These are phyloP conservation scores for Sarcophaga bullata DNA, from an alignment of 1,140 invertebrate species.

Conservation along the genomic window DNA sequence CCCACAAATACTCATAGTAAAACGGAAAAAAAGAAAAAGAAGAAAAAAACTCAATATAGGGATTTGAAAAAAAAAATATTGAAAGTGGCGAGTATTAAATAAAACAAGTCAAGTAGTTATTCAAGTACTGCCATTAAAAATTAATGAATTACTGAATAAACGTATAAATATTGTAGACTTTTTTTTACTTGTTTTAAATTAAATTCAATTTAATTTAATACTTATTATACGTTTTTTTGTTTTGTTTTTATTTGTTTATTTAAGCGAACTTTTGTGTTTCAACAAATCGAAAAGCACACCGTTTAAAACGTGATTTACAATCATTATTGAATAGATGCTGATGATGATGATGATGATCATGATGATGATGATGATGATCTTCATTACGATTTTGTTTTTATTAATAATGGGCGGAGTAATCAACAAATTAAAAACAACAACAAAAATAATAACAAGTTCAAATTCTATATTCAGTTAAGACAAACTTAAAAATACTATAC, in stretches of 20 bases:
- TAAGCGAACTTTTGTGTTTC: neutral
- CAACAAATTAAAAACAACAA: neutral
- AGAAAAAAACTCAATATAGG: neutral
- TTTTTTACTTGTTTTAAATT: no score
- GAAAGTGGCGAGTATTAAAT: neutral
- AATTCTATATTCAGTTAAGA: neutral
- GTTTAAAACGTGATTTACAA: conserved; percentile 15
- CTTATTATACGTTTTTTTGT: neutral
- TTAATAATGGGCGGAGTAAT: neutral
- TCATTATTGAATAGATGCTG: neutral
- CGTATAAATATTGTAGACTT: no score
- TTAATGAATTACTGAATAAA: neutral
- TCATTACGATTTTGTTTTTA: neutral
- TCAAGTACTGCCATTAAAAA: neutral
- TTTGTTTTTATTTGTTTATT: no score
- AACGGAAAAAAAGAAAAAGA: neutral
- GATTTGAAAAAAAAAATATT: neutral
- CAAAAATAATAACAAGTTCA: neutral
- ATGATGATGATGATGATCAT: neutral
- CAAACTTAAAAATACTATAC: no score
- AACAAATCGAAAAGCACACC: neutral
- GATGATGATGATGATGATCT: neutral
- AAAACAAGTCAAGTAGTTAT: neutral
- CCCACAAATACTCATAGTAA: neutral
- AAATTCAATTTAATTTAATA: neutral